Evolutionary conservation across 2,113 vertebrate genomes (phyloP).

Genomic region (Catharus minimus): DNA sequence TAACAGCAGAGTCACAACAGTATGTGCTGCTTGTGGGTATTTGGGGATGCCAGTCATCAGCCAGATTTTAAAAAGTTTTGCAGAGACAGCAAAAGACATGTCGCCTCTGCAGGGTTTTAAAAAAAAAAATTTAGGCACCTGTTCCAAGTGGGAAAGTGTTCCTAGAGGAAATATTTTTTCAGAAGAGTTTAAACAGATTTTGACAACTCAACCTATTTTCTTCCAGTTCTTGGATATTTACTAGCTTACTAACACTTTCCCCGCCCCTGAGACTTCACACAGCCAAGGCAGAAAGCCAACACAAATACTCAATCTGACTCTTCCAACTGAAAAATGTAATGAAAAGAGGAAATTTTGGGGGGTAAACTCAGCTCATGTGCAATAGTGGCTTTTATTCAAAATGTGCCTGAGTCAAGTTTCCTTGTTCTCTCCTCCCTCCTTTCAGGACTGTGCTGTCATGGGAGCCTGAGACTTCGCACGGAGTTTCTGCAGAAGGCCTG

Average conservation of each 20-base stretch:
- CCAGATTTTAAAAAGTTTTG: not conserved
- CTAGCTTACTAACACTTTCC: slow-evolving; percentile 2
- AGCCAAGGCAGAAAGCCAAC: not conserved
- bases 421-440: not conserved
- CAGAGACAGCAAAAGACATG: not conserved
- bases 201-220: slow-evolving; percentile 19
- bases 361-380: not conserved
- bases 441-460: not conserved
- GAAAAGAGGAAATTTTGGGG: not conserved
- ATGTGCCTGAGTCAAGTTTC: not conserved
- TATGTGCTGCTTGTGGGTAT: not conserved
- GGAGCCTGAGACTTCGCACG: not conserved
- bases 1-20: not conserved
- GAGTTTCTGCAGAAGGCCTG: not conserved
- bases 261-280: not conserved
- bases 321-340: not conserved
- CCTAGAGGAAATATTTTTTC: slow-evolving; percentile 21
- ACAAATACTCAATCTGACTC: not conserved
- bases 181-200: not conserved
- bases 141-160: not conserved
- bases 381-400: not conserved
- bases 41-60: not conserved
- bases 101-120: not conserved
- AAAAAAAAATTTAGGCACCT: not conserved
- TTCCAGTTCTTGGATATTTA: not conserved